A percentile compares a stretch with the other conserved stretches of the same genome.
phyloP scores from a whole-genome alignment of 1,140 invertebrate genomes.

The Wiebesia pumilae region DNA sequence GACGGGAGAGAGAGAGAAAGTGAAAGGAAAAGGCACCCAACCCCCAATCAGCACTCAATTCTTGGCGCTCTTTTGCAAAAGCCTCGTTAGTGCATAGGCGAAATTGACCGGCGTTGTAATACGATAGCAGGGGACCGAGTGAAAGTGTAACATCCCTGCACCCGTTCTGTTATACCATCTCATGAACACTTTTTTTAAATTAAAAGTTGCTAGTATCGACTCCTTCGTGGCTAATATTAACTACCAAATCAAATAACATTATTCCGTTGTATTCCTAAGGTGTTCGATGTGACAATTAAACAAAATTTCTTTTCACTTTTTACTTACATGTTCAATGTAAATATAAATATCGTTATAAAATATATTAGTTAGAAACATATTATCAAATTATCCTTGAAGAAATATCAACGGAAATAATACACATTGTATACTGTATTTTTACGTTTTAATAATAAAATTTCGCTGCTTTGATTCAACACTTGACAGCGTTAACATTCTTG shows the following conservation, averaged over 20 bases:
- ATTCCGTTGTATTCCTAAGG: too few relatives aligned
- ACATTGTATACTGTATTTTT: too few relatives aligned
- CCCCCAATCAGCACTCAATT: not conserved
- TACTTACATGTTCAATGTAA: too few relatives aligned
- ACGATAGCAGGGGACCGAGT: not conserved
- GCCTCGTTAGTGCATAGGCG: not conserved
- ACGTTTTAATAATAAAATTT: too few relatives aligned
- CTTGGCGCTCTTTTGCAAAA: not conserved
- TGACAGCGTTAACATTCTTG: too few relatives aligned
- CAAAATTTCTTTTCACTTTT: too few relatives aligned
- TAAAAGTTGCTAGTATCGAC: not conserved
- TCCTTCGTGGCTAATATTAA: not conserved
- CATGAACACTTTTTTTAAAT: not conserved
- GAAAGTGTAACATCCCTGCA: not conserved
- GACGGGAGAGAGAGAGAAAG: not conserved
- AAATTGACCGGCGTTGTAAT: conserved; percentile 19
- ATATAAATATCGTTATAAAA: too few relatives aligned
- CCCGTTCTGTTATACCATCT: not conserved
- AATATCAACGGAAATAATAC: too few relatives aligned
- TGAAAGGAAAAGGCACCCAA: not conserved
- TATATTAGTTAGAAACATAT: too few relatives aligned
- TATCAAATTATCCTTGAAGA: too few relatives aligned
- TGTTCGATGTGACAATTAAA: too few relatives aligned
- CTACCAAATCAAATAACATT: not conserved
- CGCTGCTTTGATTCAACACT: too few relatives aligned